A percentile compares a stretch with the other conserved stretches of the same genome.
Conservation (phyloP, 1,140 invertebrate genomes). For the Tetramorium parvispinum region DNA sequence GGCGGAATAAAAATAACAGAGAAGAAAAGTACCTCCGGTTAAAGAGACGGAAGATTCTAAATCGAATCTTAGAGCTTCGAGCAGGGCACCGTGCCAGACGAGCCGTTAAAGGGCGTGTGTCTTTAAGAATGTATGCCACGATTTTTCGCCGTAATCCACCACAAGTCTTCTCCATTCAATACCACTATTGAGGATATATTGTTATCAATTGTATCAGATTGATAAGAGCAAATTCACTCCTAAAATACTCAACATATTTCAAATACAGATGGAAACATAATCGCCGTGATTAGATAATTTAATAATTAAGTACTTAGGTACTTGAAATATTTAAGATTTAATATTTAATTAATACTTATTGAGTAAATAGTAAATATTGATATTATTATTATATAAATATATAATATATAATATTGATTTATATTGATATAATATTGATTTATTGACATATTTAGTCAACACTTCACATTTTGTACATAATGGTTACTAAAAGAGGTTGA, state of each 20-base stretch:
- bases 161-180: constrained; percentile 12
- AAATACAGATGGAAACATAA: background rate
- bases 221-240: background rate
- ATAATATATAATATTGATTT: too few relatives aligned
- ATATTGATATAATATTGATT: too few relatives aligned
- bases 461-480: too few relatives aligned
- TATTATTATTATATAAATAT: too few relatives aligned
- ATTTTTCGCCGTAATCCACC: constrained; percentile 28
- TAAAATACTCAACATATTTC: background rate
- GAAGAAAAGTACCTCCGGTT: background rate
- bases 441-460: too few relatives aligned
- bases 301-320: too few relatives aligned
- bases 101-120: constrained; percentile 65
- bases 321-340: background rate
- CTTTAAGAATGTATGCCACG: constrained; percentile 45
- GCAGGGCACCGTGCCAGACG: constrained; percentile 62
- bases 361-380: background rate
- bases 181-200: background rate
- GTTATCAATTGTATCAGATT: background rate
- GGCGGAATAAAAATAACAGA: constrained; percentile 25
- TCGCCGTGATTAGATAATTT: background rate
- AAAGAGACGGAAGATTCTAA: constrained; percentile 43
- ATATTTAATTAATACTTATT: background rate
- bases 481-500: too few relatives aligned
- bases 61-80: constrained; percentile 57